A percentile compares a stretch with the other conserved stretches of the same genome.
Evolutionary conservation across 2,797 vertebrate species (phyloP).

Genomic region (Crocodylus rhombifer): DNA sequence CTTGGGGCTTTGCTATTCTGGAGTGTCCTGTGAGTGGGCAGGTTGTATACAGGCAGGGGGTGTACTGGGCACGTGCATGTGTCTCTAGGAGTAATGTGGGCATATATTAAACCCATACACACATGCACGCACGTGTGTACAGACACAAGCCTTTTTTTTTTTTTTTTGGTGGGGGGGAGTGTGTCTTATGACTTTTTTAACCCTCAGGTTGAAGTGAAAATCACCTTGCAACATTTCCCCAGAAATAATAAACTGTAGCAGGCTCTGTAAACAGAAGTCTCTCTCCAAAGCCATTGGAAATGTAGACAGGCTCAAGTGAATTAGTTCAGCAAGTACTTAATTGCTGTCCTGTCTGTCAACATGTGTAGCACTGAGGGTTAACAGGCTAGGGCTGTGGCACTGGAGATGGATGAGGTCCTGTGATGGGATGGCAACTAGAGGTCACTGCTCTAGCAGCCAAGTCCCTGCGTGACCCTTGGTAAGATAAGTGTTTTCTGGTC

Average conservation of each 20-base stretch:
- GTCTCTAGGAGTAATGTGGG: not conserved
- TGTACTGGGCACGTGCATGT: not conserved
- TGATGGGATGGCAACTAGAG: constrained; percentile 42
- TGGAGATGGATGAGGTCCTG: constrained; percentile 70
- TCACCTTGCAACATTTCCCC: not conserved
- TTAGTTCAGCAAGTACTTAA: constrained; percentile 64
- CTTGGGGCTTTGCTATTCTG: not conserved
- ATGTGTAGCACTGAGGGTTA: constrained; percentile 39
- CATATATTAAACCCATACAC: not conserved
- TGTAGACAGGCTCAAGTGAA: constrained; percentile 78
- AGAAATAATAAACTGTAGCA: constrained; percentile 65
- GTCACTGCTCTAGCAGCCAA: constrained; percentile 64
- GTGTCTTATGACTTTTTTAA: constrained; percentile 61
- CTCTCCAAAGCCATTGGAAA: constrained; percentile 69
- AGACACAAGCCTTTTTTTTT: constrained; percentile 19
- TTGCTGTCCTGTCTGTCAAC: constrained; percentile 75
- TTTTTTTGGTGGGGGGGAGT: not conserved
- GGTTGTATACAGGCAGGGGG: not conserved
- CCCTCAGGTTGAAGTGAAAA: constrained; percentile 15
- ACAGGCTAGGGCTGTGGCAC: constrained; percentile 50
- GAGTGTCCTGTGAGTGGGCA: not conserved
- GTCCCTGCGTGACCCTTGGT: constrained; percentile 61
- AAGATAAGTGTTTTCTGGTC: constrained; percentile 43
- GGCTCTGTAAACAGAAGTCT: constrained; percentile 65
- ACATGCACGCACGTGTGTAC: no score